A percentile compares a stretch with the other conserved stretches of the same genome.
These are phyloP conservation scores for Ptychadena robeensis DNA, from an alignment of 2,797 vertebrate genomes.

Conservation along the genomic window DNA sequence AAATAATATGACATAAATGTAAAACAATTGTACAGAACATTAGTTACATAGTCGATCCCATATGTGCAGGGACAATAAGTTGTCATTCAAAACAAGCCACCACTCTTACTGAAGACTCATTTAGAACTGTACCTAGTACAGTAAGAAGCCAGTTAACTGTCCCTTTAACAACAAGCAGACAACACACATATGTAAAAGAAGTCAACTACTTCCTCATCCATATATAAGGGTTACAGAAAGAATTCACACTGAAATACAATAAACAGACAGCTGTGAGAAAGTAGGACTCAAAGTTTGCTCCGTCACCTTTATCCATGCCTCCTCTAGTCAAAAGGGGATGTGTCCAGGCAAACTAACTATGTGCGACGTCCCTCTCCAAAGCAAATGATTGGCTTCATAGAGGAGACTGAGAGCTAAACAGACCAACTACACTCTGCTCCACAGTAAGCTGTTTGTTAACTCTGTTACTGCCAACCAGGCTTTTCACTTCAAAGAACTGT, in stretches of 20 bases:
- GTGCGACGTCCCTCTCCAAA: neutral
- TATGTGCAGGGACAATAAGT: neutral
- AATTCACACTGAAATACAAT: neutral
- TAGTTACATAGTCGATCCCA: too few species aligned
- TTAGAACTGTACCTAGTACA: neutral
- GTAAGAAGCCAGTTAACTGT: neutral
- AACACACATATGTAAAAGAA: neutral
- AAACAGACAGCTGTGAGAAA: neutral
- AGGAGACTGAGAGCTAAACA: neutral
- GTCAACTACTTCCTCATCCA: neutral
- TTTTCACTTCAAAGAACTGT: neutral
- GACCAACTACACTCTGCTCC: neutral
- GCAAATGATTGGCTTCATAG: constrained; percentile 7
- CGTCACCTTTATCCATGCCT: constrained; percentile 2
- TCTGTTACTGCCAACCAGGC: neutral
- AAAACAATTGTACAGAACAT: too few species aligned
- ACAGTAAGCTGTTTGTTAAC: neutral
- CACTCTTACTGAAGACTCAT: neutral
- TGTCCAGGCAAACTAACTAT: neutral
- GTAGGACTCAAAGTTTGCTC: neutral
- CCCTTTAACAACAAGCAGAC: neutral
- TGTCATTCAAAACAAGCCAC: neutral
- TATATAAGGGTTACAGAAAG: neutral
- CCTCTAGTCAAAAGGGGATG: neutral
- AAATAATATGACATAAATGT: too few species aligned